Conservation (phyloP, 2,888 invertebrate species). For the Pilophorus perplexus region DNA sequence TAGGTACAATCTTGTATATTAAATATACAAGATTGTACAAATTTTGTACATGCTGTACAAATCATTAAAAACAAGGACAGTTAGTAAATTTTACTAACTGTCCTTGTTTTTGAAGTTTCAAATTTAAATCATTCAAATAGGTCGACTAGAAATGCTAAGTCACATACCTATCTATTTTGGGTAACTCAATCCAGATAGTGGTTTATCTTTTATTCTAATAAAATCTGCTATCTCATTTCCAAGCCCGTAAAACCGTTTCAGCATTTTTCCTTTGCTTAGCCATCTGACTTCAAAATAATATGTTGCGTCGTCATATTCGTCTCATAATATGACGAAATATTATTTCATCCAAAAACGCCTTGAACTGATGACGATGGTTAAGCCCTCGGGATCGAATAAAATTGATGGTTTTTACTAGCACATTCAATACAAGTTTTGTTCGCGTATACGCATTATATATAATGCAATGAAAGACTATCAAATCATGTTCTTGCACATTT, state of each 20-base stretch:
- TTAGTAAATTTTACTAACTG: too few species aligned
- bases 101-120: slow-evolving; percentile 17
- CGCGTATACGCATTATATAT: too few species aligned
- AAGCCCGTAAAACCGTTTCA: too few species aligned
- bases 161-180: slow-evolving; percentile 32
- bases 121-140: slow-evolving; percentile 21
- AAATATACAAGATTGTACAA: too few species aligned
- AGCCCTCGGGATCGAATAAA: too few species aligned
- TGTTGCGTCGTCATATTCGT: slow-evolving; percentile 18
- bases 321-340: too few species aligned
- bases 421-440: slow-evolving; percentile 13
- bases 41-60: too few species aligned
- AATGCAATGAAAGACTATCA: slow-evolving; percentile 32
- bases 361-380: slow-evolving; percentile 23
- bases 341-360: slow-evolving; percentile 25
- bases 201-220: too few species aligned
- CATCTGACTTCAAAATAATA: slow-evolving; percentile 20
- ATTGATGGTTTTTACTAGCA: slow-evolving; percentile 24
- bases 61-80: too few species aligned
- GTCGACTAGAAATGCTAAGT: slow-evolving; percentile 18
- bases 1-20: too few species aligned
- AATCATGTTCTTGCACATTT: slow-evolving; percentile 23
- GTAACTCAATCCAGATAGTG: slow-evolving; percentile 29
- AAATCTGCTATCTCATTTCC: slow-evolving; percentile 20
- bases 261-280: slow-evolving; percentile 28